These are phyloP conservation scores for Trematocara zebra DNA, from an alignment of 2,113 vertebrate species.

Conservation along the genomic window DNA sequence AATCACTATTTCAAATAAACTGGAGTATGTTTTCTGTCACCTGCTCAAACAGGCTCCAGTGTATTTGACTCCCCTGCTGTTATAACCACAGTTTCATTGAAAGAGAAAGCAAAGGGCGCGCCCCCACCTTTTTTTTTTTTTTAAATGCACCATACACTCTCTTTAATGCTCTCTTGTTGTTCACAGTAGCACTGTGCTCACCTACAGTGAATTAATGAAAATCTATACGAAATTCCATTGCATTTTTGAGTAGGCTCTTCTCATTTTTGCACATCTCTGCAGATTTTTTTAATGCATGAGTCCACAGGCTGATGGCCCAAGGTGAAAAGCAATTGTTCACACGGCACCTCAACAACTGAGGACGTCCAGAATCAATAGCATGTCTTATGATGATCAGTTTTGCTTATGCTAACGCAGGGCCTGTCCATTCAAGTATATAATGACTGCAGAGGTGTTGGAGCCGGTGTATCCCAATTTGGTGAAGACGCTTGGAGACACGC, in stretches of 20 bases:
- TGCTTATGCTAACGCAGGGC: conserved; percentile 13
- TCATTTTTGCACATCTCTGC: background rate
- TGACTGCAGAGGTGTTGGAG: conserved; percentile 38
- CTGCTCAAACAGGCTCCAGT: background rate
- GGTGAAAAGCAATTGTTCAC: conserved; percentile 28
- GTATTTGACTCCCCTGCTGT: background rate
- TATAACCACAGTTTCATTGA: background rate
- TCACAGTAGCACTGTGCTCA: background rate
- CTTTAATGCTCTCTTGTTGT: background rate
- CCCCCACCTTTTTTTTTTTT: background rate
- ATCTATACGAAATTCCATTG: background rate
- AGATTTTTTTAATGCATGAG: background rate
- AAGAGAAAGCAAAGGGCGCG: background rate
- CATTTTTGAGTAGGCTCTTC: background rate
- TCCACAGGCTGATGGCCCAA: background rate
- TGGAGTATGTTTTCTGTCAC: background rate
- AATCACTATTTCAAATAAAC: background rate
- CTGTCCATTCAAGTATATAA: conserved; percentile 13
- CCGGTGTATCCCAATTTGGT: conserved; percentile 19
- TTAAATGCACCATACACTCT: accelerated
- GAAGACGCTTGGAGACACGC: conserved; percentile 10
- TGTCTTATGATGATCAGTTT: conserved; percentile 6
- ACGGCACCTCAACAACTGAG: background rate
- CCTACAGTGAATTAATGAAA: background rate
- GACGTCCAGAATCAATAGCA: conserved; percentile 28